Conservation (phyloP, 2,888 invertebrate genomes). For the Cephus nigrinus region DNA sequence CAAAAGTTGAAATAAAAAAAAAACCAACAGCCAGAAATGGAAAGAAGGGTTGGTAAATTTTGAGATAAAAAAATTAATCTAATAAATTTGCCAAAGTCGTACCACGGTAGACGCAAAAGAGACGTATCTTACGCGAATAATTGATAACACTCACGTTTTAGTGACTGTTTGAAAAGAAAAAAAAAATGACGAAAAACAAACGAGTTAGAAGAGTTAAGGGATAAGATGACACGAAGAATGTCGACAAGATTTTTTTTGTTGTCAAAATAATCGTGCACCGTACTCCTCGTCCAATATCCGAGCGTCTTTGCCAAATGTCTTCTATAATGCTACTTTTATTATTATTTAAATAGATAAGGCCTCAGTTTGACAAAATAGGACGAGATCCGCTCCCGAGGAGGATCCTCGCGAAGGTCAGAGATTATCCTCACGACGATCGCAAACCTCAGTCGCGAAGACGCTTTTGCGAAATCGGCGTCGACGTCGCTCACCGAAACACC, state of each 20-base stretch:
- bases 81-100: neutral
- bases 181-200: constrained; percentile 14
- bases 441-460: neutral
- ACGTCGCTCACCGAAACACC: neutral
- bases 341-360: constrained; percentile 58
- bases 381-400: constrained; percentile 44
- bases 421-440: neutral
- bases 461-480: neutral
- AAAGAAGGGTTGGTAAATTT: neutral
- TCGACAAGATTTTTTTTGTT: neutral
- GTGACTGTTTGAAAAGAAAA: constrained; percentile 35
- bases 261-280: neutral
- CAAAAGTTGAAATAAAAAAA: neutral
- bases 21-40: neutral
- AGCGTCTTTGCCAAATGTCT: constrained; percentile 45
- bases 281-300: constrained; percentile 25
- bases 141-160: constrained; percentile 48
- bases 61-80: neutral
- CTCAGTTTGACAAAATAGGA: constrained; percentile 55
- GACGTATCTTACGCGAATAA: neutral
- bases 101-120: neutral
- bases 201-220: constrained; percentile 11
- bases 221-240: neutral
- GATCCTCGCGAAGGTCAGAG: neutral
- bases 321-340: constrained; percentile 56